Conservation (phyloP, 2,888 invertebrate genomes). For the Drosophila koepferae region DNA sequence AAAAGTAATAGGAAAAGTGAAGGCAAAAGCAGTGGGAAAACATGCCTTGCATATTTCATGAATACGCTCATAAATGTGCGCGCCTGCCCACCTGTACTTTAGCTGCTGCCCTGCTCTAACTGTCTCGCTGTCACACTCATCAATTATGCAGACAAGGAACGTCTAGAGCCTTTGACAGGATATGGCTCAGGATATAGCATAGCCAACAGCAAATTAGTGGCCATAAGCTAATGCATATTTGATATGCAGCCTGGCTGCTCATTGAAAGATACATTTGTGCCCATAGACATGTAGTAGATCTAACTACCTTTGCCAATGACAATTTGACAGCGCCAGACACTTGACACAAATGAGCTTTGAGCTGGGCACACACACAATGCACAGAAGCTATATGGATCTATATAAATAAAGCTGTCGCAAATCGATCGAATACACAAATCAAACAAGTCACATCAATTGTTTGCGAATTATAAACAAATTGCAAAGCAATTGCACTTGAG, state of each 20-base stretch:
- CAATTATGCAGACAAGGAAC: conserved; percentile 44
- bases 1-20: background rate
- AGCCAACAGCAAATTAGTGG: conserved; percentile 12
- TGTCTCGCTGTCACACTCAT: conserved; percentile 34
- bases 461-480: background rate
- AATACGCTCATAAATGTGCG: conserved; percentile 28
- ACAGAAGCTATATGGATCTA: background rate
- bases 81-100: background rate
- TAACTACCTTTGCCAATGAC: conserved; percentile 36
- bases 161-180: conserved; percentile 13
- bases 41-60: conserved; percentile 47
- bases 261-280: conserved; percentile 22
- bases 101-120: background rate
- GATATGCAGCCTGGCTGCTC: conserved; percentile 25
- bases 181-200: background rate
- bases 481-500: background rate
- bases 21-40: background rate
- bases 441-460: conserved; percentile 1
- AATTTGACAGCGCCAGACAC: conserved; percentile 52
- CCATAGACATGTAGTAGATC: background rate
- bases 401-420: conserved; percentile 24
- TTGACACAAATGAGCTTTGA: conserved; percentile 46
- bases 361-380: background rate
- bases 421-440: conserved; percentile 25
- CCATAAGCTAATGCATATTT: conserved; percentile 49